Base-by-base conservation (phyloP, 2,888 invertebrate species). In the Altica lythri region DNA sequence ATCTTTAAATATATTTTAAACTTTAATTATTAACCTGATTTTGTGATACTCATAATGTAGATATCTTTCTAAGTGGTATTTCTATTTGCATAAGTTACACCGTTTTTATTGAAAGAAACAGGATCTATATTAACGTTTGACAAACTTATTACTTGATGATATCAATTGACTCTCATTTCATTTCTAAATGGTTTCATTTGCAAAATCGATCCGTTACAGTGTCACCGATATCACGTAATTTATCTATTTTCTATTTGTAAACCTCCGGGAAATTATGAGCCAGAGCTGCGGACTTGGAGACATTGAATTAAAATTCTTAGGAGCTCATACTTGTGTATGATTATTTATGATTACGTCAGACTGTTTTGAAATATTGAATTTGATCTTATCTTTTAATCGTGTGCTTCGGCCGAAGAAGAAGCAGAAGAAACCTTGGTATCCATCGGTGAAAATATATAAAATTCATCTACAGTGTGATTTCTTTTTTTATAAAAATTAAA, bases 231-330 rank as follows among this genome's bases (percentile, higher is more conserved):
- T 22, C 38, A 3, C 22, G 19, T 5, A 25, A 40, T 40, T 40
- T 40, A 40, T 40, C 40, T 40, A 25, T 40, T 40, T 40, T 40
- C 40, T 25, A n/a, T 19, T 40, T 3, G 13, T 2, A n/a, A n/a
- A 10, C 40, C 5, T 40, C 9, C 6, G 9, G 5, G 40, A 40
- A 40, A 42, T 14, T 42, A 42, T 8, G 40, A 68, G 63, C 61
- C 62, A 22, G 6, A 48, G 65, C 64, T 63, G 62, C 8, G 4
- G 42, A 40, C 40, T 52, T 27, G 37, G 29, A 46, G 60, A 68
- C 68, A 65, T 66, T 67, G 69, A 68, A 70, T 72, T 70, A 67
- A 70, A 69, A 69, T 72, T 72, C 72, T 67, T 64, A 65, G 69
- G 70, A 70, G 68, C 68, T 66, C 66, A 67, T 69, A 69, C 68